phyloP scores from a whole-genome alignment of 2,797 vertebrate genomes.

The Acomys russatus region DNA sequence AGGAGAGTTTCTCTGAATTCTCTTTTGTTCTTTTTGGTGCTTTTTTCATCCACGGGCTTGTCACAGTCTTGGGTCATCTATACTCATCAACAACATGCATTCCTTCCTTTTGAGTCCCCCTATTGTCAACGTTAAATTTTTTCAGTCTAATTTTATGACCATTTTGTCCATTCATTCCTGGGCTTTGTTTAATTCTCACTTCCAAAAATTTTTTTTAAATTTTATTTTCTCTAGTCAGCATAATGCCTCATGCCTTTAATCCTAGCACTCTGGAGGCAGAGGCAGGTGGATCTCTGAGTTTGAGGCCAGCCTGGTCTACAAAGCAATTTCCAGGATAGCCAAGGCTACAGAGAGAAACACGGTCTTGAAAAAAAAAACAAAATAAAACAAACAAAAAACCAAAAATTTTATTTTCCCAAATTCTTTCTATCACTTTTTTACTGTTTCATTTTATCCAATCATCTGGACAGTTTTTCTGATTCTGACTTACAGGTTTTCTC shows the following conservation, averaged over 20 bases:
- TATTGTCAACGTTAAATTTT: slow-evolving; percentile 36
- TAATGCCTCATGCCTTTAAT: background rate
- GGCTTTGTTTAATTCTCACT: slow-evolving; percentile 46
- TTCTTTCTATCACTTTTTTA: background rate
- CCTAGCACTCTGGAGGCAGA: background rate
- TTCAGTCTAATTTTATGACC: background rate
- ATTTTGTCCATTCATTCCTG: background rate
- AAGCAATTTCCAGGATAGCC: background rate
- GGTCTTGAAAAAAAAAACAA: background rate
- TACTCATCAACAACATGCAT: background rate
- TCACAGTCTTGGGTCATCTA: background rate
- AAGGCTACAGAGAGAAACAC: background rate
- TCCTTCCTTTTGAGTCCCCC: background rate
- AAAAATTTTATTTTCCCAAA: background rate
- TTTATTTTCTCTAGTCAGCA: background rate
- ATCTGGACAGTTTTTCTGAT: slow-evolving; percentile 2
- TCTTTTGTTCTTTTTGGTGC: background rate
- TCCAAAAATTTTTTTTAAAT: background rate
- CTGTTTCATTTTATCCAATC: slow-evolving; percentile 16
- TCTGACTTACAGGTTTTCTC: background rate
- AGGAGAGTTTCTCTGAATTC: background rate
- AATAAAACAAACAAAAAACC: background rate
- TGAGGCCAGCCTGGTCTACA: background rate
- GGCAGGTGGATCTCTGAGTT: background rate
- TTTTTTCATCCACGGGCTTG: background rate